A percentile compares a stretch with the other conserved stretches of the same genome.
phyloP scores from a whole-genome alignment of 1,140 invertebrate genomes.

The Trinorchestia longiramus region DNA sequence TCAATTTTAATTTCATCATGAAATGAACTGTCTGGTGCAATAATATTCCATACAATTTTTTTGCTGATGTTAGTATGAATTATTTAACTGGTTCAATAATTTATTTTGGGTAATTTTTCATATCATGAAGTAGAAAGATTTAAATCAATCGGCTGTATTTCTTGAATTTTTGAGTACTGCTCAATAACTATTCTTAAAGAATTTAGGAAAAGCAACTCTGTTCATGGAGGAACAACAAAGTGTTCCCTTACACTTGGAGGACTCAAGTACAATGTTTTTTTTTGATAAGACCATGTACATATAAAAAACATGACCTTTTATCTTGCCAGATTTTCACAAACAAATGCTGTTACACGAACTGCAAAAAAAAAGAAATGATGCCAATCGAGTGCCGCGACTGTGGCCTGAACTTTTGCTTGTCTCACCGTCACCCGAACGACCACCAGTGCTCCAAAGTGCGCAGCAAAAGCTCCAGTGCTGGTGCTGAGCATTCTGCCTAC shows the following conservation, averaged over 20 bases:
- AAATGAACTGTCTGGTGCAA: too few relatives aligned
- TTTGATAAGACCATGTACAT: too few relatives aligned
- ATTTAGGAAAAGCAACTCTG: background rate
- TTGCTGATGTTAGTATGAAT: too few relatives aligned
- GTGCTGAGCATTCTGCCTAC: background rate
- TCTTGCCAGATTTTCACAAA: conserved; percentile 29
- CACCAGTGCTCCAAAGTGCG: conserved; percentile 18
- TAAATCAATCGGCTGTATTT: background rate
- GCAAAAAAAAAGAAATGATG: conserved; percentile 21
- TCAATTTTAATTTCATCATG: too few relatives aligned
- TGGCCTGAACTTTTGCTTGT: conserved; percentile 22
- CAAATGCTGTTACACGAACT: background rate
- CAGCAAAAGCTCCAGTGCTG: background rate
- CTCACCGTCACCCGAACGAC: conserved; percentile 16
- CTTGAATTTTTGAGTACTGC: background rate
- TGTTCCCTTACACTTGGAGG: background rate
- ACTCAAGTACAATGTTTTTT: too few relatives aligned
- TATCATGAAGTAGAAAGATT: background rate
- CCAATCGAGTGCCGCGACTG: conserved; percentile 14
- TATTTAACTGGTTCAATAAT: background rate
- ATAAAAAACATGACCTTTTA: background rate
- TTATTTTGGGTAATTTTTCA: background rate
- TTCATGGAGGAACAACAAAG: background rate
- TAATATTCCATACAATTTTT: too few relatives aligned
- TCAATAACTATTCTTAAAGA: background rate